Percentiles rank a stretch among this genome's conserved stretches.
Conservation (phyloP, 2,888 invertebrate genomes). For the Mythimna vitellina region DNA sequence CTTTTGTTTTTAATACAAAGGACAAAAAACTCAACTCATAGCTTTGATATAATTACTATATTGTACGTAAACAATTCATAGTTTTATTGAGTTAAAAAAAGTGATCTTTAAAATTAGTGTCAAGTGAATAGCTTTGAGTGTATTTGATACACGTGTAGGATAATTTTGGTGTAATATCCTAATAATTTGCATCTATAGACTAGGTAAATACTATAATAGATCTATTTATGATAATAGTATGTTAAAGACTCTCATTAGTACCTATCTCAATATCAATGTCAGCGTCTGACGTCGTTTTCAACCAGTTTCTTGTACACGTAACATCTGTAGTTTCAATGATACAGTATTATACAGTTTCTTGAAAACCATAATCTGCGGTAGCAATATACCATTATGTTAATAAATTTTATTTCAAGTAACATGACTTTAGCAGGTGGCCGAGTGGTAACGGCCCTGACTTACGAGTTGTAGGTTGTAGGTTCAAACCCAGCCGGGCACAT, state of each 20-base stretch:
- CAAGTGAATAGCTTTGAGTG: background rate
- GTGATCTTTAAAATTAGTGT: background rate
- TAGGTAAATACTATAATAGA: slow-evolving; percentile 5
- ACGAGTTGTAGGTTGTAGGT: too few species aligned
- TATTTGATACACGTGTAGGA: slow-evolving; percentile 5
- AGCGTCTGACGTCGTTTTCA: background rate
- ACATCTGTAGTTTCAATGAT: background rate
- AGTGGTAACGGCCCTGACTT: too few species aligned
- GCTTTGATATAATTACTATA: background rate
- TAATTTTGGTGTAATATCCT: background rate
- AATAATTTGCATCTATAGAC: background rate
- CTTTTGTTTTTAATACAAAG: background rate
- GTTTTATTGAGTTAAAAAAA: background rate
- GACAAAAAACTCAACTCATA: background rate
- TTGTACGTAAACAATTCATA: background rate
- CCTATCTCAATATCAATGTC: slow-evolving; percentile 3
- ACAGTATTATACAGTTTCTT: background rate
- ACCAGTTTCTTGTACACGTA: background rate
- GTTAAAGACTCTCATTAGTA: slow-evolving; percentile 7
- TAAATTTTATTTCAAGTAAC: too few species aligned
- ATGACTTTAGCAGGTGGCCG: too few species aligned
- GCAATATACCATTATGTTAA: too few species aligned
- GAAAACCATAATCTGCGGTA: too few species aligned
- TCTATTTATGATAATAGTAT: background rate
- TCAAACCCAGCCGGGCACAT: too few species aligned